Evolutionary conservation across 2,797 vertebrate species (phyloP).

Genomic region (Scyliorhinus canicula): DNA sequence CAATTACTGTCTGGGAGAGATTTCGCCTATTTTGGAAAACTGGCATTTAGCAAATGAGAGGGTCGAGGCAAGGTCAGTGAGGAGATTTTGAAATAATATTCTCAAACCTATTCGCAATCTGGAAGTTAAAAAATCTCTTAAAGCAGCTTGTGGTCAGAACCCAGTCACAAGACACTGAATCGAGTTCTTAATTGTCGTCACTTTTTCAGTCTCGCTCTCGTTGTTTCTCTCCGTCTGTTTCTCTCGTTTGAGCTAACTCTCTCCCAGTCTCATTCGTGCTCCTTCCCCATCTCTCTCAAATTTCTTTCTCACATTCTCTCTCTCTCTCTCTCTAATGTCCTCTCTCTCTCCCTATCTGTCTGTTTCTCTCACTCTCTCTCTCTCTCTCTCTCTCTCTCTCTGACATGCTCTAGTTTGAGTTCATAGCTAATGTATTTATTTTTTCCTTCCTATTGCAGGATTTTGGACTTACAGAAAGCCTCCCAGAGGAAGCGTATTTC

Average conservation of each 20-base stretch:
- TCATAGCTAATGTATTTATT: background rate
- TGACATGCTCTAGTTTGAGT: background rate
- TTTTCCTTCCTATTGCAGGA: constrained; percentile 39
- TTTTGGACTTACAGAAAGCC: constrained; percentile 44
- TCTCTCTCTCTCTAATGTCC: background rate
- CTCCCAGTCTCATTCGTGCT: background rate
- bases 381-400: background rate
- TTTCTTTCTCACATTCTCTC: background rate
- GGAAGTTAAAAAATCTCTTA: background rate
- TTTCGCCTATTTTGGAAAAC: background rate
- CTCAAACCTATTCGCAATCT: background rate
- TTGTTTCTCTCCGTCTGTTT: no score
- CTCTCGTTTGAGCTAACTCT: background rate
- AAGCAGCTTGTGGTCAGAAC: background rate
- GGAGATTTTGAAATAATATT: background rate
- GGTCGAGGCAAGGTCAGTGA: background rate
- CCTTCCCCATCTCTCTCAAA: no score
- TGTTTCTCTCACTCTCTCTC: background rate
- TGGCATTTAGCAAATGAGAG: background rate
- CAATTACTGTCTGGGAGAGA: background rate
- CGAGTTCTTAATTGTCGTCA: no score
- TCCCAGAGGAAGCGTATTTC: constrained; percentile 48
- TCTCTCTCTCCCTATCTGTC: background rate
- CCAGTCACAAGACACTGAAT: background rate
- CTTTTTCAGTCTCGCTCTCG: background rate